Conservation (phyloP, 2,797 vertebrate species). For the Cyprinodon diabolis region DNA sequence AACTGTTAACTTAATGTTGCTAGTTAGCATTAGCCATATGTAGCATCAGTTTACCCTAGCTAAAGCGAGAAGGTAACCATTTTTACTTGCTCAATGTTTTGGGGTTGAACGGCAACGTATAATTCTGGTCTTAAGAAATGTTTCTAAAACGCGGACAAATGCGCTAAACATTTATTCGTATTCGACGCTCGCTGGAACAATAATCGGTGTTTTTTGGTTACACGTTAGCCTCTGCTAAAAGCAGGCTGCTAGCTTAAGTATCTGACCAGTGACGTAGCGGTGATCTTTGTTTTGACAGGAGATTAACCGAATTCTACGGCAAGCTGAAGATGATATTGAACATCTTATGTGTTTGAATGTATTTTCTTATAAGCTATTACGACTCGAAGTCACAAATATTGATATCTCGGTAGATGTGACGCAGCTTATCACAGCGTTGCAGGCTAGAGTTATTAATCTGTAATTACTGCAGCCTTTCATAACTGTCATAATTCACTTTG, state of each 20-base stretch:
- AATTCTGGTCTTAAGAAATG: neutral
- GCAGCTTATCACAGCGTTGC: conserved; percentile 43
- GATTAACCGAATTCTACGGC: conserved; percentile 9
- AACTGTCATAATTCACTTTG: neutral
- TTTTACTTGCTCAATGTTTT: conserved; percentile 2
- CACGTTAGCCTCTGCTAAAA: conserved; percentile 59
- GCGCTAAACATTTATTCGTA: neutral
- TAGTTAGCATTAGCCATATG: conserved; percentile 68
- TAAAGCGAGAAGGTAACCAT: conserved; percentile 45
- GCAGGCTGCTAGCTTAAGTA: conserved; percentile 65
- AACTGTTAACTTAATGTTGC: conserved; percentile 44
- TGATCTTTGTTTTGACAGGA: conserved; percentile 79
- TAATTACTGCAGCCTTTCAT: conserved; percentile 31
- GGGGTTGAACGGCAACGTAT: no score
- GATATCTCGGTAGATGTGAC: conserved; percentile 42
- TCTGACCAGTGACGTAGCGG: conserved; percentile 74
- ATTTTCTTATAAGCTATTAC: neutral
- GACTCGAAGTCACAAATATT: neutral
- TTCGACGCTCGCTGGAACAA: neutral
- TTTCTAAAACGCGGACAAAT: neutral
- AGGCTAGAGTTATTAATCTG: neutral
- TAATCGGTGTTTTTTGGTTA: conserved; percentile 47
- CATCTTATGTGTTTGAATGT: neutral
- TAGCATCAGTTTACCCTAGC: conserved; percentile 56
- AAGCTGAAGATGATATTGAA: neutral